Evolutionary conservation across 1,140 invertebrate genomes (phyloP), one percentile per base, ranked within the genome.

Genomic region (Zaprionus inermis): DNA sequence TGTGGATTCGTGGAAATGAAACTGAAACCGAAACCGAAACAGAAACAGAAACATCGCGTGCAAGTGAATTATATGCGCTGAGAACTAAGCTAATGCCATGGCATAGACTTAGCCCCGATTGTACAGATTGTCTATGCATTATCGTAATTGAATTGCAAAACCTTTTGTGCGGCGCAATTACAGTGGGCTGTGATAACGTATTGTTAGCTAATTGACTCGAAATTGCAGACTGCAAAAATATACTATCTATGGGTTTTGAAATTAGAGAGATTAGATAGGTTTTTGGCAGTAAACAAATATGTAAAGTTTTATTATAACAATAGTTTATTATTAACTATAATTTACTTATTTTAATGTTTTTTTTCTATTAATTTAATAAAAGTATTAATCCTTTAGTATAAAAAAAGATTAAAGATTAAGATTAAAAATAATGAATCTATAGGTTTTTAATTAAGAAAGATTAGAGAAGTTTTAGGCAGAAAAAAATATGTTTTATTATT

Each of bases 1-100:
- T 20, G n/a, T n/a, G n/a, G n/a, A 20, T 65, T 55, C 61, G 57
- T 58, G n/a, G 68, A 54, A 76, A 46, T 38, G 60, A 12, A 57
- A 65, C 52, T 9, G 14, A 38, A 65, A 56, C 22, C 36, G 22
- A 44, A 44, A 41, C 5, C 5, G 14, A 41, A 41, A 16, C 7
- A 44, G 7, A 44, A 0, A 44, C 6, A 44, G 5, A 54, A 22
- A 49, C 44, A 49, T 49, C 44, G 44, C 44, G 44, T 49, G 44
- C 44, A 49, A 49, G 18, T 49, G 44, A 22, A 49, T 22, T 49
- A 20, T 49, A 49, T 49, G 44, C 44, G 18, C 44, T 49, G 44
- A 20, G 44, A 49, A 49, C 44, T 49, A 49, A 49, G 44, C 44
- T 49, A 49, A 49, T 49, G 44, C 44, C 18, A 49, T 49, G 44